Base-by-base conservation (phyloP, 2,113 vertebrate species). In the Cisticola juncidis region DNA sequence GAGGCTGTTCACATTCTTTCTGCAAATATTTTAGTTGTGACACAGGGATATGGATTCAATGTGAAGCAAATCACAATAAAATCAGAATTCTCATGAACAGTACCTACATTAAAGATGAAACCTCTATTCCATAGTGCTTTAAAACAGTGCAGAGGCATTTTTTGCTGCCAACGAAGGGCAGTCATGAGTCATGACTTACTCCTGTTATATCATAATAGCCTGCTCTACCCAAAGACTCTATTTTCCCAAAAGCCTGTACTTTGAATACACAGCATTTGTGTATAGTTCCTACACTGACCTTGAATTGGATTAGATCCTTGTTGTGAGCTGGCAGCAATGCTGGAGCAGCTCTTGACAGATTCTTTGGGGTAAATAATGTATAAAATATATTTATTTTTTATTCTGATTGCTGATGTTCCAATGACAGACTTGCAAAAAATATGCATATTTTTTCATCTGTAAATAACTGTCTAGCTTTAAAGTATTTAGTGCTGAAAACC, bases 11-110 rank as follows among this genome's bases (percentile, higher is more conserved):
- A 84, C 74, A 90, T 96, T 90, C 78, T 92, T 97, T 86, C 85
- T 94, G 68, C 76, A 94, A 93, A 95, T 95, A 93, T 78, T 96
- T 96, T 23, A 74, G 68, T 50, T 72, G 76, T 97, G 93, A 95
- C 31, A 62, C 68, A 95, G 80, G 35, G 47, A 20, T 93, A 80
- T 68, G 79, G 38, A 92, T 73, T 88, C 48, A 88, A 60, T 45
- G 79, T 92, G 51, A 96, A 88, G 60, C 51, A 56, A 90, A 93
- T 92, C 79, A 92, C 64, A 83, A 81, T 86, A 93, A 78, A 74
- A 86, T 90, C 68, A 88, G 44, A 54, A 23, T 86, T 96, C 33
- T 68, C 85, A 81, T 5, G 16, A 78, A 56, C 31, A 33, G 47
- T 64, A 94, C 1, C 1, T 79, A 74, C 70, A 90, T 25, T 77